Evolutionary conservation across 1,140 invertebrate species (phyloP).

Genomic region (Pachyrhynchus sulphureomaculatus): DNA sequence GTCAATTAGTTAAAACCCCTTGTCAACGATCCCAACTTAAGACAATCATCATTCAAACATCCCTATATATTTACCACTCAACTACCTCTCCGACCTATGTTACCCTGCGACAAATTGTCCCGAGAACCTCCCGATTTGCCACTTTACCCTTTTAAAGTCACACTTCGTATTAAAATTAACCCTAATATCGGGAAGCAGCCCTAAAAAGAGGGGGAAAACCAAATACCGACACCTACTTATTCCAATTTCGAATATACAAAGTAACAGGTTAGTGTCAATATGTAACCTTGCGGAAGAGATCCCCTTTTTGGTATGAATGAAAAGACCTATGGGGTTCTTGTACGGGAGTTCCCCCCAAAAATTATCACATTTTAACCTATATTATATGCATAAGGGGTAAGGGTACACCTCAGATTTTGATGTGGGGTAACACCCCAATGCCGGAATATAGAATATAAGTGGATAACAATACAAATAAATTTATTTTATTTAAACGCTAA

Average conservation of each 20-base stretch:
- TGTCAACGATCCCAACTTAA: no score
- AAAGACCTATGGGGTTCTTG: constrained; percentile 11
- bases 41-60: background rate
- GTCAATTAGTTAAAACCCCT: no score
- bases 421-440: background rate
- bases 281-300: constrained; percentile 14
- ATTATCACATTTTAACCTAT: constrained; percentile 11
- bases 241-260: constrained; percentile 7
- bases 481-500: no score
- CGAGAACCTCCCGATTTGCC: constrained; percentile 11
- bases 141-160: constrained; percentile 19
- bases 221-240: constrained; percentile 11
- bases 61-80: background rate
- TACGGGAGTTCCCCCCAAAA: constrained; percentile 13
- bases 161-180: constrained; percentile 24
- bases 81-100: constrained; percentile 9
- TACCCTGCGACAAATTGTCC: constrained; percentile 10
- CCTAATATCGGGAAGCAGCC: constrained; percentile 18
- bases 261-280: constrained; percentile 27
- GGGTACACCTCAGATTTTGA: background rate
- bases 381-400: constrained; percentile 7
- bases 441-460: background rate
- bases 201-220: constrained; percentile 20
- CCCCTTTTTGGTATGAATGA: constrained; percentile 9
- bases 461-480: no score